Evolutionary conservation across 2,113 vertebrate genomes (phyloP), one percentile per base, ranked within the genome.

Genomic region (Camelus dromedarius): DNA sequence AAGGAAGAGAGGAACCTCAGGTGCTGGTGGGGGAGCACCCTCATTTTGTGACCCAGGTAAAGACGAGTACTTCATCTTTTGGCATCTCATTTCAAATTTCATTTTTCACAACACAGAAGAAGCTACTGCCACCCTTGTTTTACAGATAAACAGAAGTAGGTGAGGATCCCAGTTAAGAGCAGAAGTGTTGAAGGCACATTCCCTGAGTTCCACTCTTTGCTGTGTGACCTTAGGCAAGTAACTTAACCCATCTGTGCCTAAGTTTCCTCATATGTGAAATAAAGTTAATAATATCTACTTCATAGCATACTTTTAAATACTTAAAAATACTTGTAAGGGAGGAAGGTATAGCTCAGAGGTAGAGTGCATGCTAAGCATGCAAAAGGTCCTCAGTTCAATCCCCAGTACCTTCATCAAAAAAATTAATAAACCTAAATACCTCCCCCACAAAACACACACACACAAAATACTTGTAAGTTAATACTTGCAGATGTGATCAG

Each of bases 231-330:
- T 32, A 48, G 35, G 10, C 86, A 81, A 87, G 42, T 81, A 81
- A 92, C 8, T 67, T 69, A 60, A 50, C 2, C 20, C 35, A 20
- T 66, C 66, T 60, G 9, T 42, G n/a, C 32, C 58, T 75, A 91
- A n/a, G 38, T 30, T 87, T 86, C 26, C 12, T 81, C 75, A 93
- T 19, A 15, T 52, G 52, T 42, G 5, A 87, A 94, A 87, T 81
- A 9, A 76, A 75, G 30, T 81, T 67, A 81, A 81, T 58, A 84
- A 76, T 24, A 11, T 26, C 35, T 35, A 56, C 30, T 18, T 14
- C 48, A 83, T 6, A 77, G 46, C 30, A 38, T 67, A 56, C 14
- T 42, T 80, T 72, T 54, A 91, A 38, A 80, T 58, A 58, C 22
- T 30, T 26, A 86, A 60, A 81, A 91, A 50, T 81, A 54, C 28